Base-by-base conservation (phyloP, 2,113 vertebrate species). In the Panurus biarmicus region DNA sequence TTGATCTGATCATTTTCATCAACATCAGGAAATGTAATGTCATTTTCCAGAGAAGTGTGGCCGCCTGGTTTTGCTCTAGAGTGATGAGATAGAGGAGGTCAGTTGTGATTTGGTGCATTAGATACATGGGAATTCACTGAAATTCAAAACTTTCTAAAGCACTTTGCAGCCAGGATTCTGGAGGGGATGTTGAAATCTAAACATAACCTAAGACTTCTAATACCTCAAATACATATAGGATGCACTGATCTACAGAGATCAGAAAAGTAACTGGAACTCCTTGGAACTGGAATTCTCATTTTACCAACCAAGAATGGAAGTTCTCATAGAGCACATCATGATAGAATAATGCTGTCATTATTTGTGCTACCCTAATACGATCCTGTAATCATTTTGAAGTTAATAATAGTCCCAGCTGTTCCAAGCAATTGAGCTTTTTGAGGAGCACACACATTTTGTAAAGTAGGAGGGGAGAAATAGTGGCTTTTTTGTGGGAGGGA, bases 401-500 rank as follows among this genome's bases (percentile, higher is more conserved):
- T 44, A 31, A 13, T 25, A 36, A 28, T 10, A 66, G 4, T 47
- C n/a, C 31, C 56, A 24, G 5, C 8, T 57, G 5, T 44, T 61
- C 38, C 48, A 66, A 54, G 26, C 12, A 74, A 64, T 29, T 47
- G 15, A 15, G 67, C 26, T 60, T 79, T 83, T 64, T 50, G 22
- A 85, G 36, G n/a, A 82, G 14, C n/a, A 50, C 67, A n/a, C 6
- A 5, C 5, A 21, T 70, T 61, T 44, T 33, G 7, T 15, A 21
- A 58, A 40, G 50, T 19, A 22, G 1, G 21, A 26, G 6, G 6
- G 7, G 5, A 61, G 10, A 14, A 53, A 42, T 20, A 25, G 16
- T 12, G 19, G 6, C 7, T 6, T 36, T 50, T 35, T 28, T 9
- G 40, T 2, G 0, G 9, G 23, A 5, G 6, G 9, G 8, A 1